Evolutionary conservation across 1,140 invertebrate genomes (phyloP).

Genomic region (Chironomus tepperi): DNA sequence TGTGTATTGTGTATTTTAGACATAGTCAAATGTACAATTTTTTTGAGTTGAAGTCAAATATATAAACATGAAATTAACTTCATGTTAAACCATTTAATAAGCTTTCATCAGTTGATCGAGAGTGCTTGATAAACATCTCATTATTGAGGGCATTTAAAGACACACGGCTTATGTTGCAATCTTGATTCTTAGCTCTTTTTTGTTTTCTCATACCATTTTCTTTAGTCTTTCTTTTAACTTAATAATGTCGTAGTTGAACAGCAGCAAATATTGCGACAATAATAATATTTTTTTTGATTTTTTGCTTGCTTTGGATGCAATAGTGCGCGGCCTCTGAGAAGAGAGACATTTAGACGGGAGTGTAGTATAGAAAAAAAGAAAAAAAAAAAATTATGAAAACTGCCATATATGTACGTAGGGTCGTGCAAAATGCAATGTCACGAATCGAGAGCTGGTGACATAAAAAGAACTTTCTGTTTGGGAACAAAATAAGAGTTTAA

Average conservation of each 20-base stretch:
- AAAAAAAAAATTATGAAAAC: background rate
- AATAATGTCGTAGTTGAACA: background rate
- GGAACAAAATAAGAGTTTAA: background rate
- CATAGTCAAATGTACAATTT: too few relatives aligned
- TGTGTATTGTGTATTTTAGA: background rate
- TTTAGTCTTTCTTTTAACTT: background rate
- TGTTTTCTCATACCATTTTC: background rate
- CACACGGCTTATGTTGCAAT: background rate
- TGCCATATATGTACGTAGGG: constrained; percentile 1
- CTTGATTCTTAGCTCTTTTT: background rate
- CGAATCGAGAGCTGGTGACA: background rate
- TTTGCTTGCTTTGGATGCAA: background rate
- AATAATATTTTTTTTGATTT: background rate
- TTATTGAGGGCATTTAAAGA: background rate
- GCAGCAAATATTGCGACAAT: background rate
- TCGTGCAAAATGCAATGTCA: background rate
- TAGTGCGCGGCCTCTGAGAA: background rate
- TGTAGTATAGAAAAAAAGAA: background rate
- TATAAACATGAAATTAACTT: background rate
- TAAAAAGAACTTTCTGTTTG: background rate
- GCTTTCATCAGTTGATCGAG: background rate
- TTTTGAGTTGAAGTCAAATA: background rate
- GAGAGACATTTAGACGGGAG: background rate
- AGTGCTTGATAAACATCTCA: constrained; percentile 4
- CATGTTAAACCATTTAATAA: constrained; percentile 3